Conservation (phyloP, 92 coral and sea anemone genomes). For the Umimayanthus chanpuru region DNA sequence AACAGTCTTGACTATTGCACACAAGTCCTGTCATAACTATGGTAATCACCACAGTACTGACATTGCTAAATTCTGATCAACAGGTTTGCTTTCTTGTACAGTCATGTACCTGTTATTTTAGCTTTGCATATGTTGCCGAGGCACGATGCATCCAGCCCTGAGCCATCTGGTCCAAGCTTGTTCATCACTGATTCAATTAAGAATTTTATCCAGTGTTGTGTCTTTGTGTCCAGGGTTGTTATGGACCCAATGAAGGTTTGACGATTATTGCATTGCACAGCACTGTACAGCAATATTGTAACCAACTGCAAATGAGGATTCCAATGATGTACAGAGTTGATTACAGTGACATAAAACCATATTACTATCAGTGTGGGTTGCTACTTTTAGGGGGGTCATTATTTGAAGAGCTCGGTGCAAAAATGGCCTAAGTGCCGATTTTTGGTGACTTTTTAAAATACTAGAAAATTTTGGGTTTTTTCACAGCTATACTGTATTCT, state of each 20-base stretch:
- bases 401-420: no score
- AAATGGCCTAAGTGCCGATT: no score
- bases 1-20: no score
- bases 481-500: no score
- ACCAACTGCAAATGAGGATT: constrained; percentile 61
- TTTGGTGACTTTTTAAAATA: no score
- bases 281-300: constrained; percentile 79
- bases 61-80: no score
- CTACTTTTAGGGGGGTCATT: no score
- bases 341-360: neutral
- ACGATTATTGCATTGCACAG: constrained; percentile 86
- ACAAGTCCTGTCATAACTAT: no score
- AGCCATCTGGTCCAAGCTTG: constrained; percentile 33
- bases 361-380: neutral
- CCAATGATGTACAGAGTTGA: neutral
- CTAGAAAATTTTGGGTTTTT: no score
- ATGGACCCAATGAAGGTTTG: constrained; percentile 73
- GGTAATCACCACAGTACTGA: no score
- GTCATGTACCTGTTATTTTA: constrained; percentile 4
- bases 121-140: constrained; percentile 2
- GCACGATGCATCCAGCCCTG: constrained; percentile 9
- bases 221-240: constrained; percentile 66
- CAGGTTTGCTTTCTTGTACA: no score
- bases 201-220: constrained; percentile 76
- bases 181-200: constrained; percentile 82